Evolutionary conservation across 2,113 vertebrate genomes (phyloP), one percentile per base, ranked within the genome.

Genomic region (Furnarius figulus): DNA sequence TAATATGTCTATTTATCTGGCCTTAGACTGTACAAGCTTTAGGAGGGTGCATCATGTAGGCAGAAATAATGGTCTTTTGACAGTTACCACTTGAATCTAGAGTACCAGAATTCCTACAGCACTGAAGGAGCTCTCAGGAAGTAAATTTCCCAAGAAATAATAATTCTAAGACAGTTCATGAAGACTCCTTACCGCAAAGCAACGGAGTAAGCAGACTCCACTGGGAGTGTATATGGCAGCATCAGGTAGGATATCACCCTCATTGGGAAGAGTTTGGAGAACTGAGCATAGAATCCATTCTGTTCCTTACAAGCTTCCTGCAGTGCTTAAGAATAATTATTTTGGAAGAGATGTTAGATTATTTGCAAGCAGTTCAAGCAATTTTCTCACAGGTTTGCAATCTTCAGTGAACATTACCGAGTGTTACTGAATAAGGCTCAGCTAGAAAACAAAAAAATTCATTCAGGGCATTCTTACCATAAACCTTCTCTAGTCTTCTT

Each of bases 211-310:
- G 98, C 98, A 0, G 98, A 99, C 92, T 99, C 98, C 55, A 99
- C 98, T 0, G 99, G 99, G 8, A 99, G 98, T 0, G 98, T 99
- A 76, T 98, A 99, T 0, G 99, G 99, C 92, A 99, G 82, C 90
- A 99, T 95, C 95, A 98, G 76, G 33, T 98, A 99, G 18, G 99
- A 99, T 22, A 99, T 97, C 53, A 99, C 91, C 59, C 98, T 90
- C 30, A 99, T 39, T 0, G 99, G 99, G 17, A 99, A 96, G 61
- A 98, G 97, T 52, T 89, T 97, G 1, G 97, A 97, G n/a, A 99
- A 92, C 95, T 97, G 98, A 82, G 97, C 86, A 5, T 97, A 97
- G 52, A 98, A 96, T 5, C 98, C 98, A 1, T 88, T 58, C 68
- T 96, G 98, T 49, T 98, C 98, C 77, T 97, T 98, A 31, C 98